Evolutionary conservation across 2,888 invertebrate genomes (phyloP).

Genomic region (Toxonevra muliebris): DNA sequence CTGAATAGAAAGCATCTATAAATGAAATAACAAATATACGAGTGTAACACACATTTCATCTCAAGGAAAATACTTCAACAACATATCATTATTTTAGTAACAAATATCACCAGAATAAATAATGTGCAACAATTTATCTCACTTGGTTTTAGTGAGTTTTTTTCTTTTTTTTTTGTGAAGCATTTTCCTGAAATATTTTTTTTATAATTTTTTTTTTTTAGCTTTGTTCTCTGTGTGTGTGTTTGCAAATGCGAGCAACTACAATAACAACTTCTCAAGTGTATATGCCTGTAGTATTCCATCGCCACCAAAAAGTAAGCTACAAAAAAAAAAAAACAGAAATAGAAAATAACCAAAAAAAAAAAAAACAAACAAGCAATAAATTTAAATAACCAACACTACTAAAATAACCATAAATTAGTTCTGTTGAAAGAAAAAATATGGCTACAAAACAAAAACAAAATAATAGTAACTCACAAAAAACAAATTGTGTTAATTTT

Average conservation of each 20-base stretch:
- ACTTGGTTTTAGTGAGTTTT: slow-evolving; percentile 2
- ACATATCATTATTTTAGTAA: not conserved
- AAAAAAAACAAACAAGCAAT: slow-evolving; percentile 20
- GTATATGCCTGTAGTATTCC: no score
- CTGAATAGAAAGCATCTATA: no score
- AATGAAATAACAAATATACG: no score
- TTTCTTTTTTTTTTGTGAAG: no score
- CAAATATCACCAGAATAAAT: not conserved
- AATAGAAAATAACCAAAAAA: not conserved
- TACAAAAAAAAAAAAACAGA: no score
- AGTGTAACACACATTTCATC: no score
- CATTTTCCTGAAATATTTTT: no score
- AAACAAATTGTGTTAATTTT: slow-evolving; percentile 53
- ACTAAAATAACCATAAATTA: slow-evolving; percentile 34
- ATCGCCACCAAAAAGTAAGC: no score
- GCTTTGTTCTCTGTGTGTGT: no score
- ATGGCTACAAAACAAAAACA: not conserved
- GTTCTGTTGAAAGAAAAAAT: slow-evolving; percentile 10
- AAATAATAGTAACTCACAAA: not conserved
- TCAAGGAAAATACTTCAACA: not conserved
- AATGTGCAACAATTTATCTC: slow-evolving; percentile 26
- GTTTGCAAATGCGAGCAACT: no score
- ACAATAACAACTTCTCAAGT: no score
- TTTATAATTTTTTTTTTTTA: no score
- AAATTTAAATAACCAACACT: slow-evolving; percentile 33